Conservation (phyloP, 2,888 invertebrate genomes). For the Chloroclysta siterata region DNA sequence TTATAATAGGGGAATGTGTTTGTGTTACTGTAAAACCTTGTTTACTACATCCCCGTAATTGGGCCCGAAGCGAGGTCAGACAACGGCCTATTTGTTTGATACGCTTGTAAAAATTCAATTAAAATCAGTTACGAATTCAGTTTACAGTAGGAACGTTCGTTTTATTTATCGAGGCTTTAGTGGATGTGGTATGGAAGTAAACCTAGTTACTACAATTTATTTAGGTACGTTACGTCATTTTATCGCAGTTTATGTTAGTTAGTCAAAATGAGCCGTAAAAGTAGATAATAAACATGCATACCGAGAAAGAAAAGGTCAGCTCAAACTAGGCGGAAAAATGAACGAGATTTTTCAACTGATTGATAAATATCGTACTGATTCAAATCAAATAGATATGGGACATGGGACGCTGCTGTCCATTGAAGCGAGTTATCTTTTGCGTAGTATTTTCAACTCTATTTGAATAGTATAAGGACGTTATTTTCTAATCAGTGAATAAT, state of each 20-base stretch:
- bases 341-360: background rate
- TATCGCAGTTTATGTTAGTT: background rate
- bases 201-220: background rate
- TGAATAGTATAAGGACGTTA: background rate
- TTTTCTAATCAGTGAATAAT: background rate
- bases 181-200: background rate
- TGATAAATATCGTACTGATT: slow-evolving; percentile 5
- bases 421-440: background rate
- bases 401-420: background rate
- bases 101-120: slow-evolving; percentile 30
- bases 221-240: background rate
- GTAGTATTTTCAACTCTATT: background rate
- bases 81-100: slow-evolving; percentile 23
- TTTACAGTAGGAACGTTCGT: slow-evolving; percentile 8
- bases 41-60: slow-evolving; percentile 22
- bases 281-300: background rate
- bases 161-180: slow-evolving; percentile 8
- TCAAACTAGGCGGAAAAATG: background rate
- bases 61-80: slow-evolving; percentile 14
- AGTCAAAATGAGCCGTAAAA: background rate
- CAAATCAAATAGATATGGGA: slow-evolving; percentile 7
- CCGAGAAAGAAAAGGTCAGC: background rate
- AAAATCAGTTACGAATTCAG: slow-evolving; percentile 19
- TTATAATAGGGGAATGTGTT: slow-evolving; percentile 13
- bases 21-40: slow-evolving; percentile 15